These are phyloP conservation scores for Prionailurus viverrinus DNA, from an alignment of 2,113 vertebrate species.

Conservation along the genomic window DNA sequence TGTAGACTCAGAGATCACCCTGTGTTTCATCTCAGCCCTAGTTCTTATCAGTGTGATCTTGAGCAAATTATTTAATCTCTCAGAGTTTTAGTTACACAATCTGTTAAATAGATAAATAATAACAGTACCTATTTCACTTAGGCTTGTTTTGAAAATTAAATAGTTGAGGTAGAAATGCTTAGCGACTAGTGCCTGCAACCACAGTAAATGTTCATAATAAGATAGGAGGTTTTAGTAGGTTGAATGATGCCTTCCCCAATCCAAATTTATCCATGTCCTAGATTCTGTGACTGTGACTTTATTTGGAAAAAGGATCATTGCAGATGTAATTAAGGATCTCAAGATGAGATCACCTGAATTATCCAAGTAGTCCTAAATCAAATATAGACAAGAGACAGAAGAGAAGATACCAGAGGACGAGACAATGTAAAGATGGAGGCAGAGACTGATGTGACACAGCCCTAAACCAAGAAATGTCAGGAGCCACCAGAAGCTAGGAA, in stretches of 20 bases:
- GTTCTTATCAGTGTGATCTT: not conserved
- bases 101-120: not conserved
- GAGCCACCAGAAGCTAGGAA: not conserved
- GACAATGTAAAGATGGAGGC: not conserved
- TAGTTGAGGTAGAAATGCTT: not conserved
- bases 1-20: not conserved
- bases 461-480: not conserved
- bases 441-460: not conserved
- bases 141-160: not conserved
- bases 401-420: not conserved
- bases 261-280: not conserved
- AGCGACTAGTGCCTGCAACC: not conserved
- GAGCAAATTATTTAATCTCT: not conserved
- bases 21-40: not conserved
- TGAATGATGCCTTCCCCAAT: not conserved
- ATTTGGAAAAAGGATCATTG: not conserved
- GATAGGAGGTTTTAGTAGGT: not conserved
- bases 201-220: not conserved
- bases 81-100: not conserved
- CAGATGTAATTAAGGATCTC: not conserved
- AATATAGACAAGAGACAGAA: not conserved
- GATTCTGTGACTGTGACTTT: not conserved
- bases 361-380: not conserved
- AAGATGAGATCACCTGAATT: not conserved
- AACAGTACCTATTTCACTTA: not conserved